These are phyloP conservation scores for Aricia artaxerxes DNA, from an alignment of 2,888 invertebrate genomes.

Conservation along the genomic window DNA sequence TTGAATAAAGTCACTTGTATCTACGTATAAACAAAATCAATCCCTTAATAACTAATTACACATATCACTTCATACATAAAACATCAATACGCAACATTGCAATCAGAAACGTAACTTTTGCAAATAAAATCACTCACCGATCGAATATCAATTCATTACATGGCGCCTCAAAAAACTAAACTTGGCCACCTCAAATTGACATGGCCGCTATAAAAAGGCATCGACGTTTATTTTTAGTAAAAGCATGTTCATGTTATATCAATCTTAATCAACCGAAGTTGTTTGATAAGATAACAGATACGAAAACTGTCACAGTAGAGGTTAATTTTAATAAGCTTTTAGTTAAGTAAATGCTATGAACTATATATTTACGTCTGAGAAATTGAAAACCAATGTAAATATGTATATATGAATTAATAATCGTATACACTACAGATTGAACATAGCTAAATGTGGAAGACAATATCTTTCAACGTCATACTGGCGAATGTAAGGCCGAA, in stretches of 20 bases:
- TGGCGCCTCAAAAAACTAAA: conserved; percentile 12
- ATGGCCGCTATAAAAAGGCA: conserved; percentile 2
- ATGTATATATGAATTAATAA: neutral
- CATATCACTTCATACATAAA: neutral
- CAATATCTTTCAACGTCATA: conserved; percentile 13
- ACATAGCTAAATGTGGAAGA: neutral
- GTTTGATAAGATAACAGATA: conserved; percentile 9
- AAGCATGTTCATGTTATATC: conserved; percentile 12
- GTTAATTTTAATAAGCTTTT: conserved; percentile 11
- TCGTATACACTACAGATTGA: neutral
- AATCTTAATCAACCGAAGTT: conserved; percentile 1
- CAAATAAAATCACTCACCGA: neutral
- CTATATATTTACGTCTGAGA: conserved; percentile 19
- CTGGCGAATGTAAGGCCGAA: neutral
- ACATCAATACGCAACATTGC: neutral
- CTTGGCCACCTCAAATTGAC: conserved; percentile 10
- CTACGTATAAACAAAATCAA: neutral
- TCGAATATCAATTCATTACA: neutral
- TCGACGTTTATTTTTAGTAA: conserved; percentile 8
- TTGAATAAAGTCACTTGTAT: no score
- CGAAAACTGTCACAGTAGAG: neutral
- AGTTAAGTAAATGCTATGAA: conserved; percentile 15
- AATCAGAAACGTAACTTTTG: neutral
- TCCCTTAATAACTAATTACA: neutral
- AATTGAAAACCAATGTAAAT: conserved; percentile 2